Base-by-base conservation (phyloP, 2,888 invertebrate species). In the Caenorhabditis japonica region DNA sequence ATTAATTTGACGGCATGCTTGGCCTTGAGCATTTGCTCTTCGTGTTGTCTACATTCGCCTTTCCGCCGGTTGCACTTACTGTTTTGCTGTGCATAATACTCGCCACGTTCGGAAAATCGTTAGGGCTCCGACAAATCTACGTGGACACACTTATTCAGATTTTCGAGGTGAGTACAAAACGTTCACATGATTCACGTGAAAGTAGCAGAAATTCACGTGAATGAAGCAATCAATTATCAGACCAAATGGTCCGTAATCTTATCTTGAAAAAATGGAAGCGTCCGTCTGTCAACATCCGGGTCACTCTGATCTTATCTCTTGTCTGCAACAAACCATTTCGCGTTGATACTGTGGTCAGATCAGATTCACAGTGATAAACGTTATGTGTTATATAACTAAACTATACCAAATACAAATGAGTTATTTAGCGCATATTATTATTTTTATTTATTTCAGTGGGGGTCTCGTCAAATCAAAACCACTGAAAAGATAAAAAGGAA, bases 51-150 rank as follows among this genome's bases (percentile, higher is more conserved):
- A 68, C 79, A 21, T 72, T 80, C 21, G 74, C 78, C 49, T 76
- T 82, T 44, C 87, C 87, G 34, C 87, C 87, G 12, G 78, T 87
- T 19, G 69, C 71, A 4, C 30, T 74, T 92, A 86, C 92, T 92
- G 87, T 92, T 92, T 89, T 92, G 92, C 88, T 91, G 44, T 82
- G 87, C 46, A 68, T 90, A 33, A 73, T 89, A 15, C 85, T 96
- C 84, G 95, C 96, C 61, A 94, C 94, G 36, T 92, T 95, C 87
- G 95, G 95, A 83, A 94, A 94, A 90, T 94, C 95, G 5, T 90
- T 96, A 79, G 96, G 96, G 71, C 92, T 96, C 17, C 90, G 96
- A 80, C 92, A 92, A 87, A 90, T 93, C 44, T 97, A 96, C 89
- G 94, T 96, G 72, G 92, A 93, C 87, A 90, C 94, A 69, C 90